Conservation (phyloP, 2,888 invertebrate species). For the Synergus gifuensis region DNA sequence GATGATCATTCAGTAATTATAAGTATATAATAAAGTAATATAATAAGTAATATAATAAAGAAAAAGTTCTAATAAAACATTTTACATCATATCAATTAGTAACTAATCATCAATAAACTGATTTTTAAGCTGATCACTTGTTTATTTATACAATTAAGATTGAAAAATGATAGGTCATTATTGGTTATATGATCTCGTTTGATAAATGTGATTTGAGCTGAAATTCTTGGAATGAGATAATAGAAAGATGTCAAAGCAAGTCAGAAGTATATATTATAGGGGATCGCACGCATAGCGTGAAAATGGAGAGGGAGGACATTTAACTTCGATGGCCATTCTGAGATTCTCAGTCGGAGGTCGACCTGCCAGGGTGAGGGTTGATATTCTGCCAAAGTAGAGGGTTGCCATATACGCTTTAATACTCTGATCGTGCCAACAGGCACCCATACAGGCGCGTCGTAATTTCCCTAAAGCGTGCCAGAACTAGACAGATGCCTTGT, state of each 20-base stretch:
- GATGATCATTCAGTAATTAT: no score
- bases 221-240: constrained; percentile 10
- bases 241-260: constrained; percentile 36
- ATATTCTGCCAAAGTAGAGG: constrained; percentile 54
- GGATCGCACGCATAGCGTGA: constrained; percentile 27
- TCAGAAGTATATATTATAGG: constrained; percentile 29
- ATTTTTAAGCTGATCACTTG: not conserved
- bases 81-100: no score
- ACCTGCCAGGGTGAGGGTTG: constrained; percentile 48
- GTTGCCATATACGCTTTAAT: constrained; percentile 59
- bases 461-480: constrained; percentile 59
- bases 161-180: not conserved
- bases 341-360: constrained; percentile 44
- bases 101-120: no score
- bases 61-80: no score
- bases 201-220: constrained; percentile 15
- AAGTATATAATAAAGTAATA: no score
- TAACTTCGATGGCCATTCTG: constrained; percentile 42
- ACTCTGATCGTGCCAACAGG: constrained; percentile 60
- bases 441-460: constrained; percentile 56
- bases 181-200: not conserved
- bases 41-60: no score
- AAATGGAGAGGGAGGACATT: constrained; percentile 42
- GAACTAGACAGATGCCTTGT: constrained; percentile 64
- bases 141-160: not conserved